Evolutionary conservation across 2,113 vertebrate species (phyloP), one percentile per base, ranked within the genome.

Genomic region (Scalopus aquaticus): DNA sequence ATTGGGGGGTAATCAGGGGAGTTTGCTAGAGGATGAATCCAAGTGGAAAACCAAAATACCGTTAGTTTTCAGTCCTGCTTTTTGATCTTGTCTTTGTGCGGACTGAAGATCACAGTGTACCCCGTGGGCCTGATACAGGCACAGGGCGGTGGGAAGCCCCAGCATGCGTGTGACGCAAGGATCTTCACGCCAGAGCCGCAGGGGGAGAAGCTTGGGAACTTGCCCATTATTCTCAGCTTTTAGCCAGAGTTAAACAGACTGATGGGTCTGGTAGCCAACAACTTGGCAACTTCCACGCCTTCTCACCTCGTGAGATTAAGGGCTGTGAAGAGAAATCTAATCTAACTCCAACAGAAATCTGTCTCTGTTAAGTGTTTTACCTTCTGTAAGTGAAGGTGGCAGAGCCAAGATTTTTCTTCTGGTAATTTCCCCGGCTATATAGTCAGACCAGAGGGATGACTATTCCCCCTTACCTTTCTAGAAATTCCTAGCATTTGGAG

Each of bases 211-310:
- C 35, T 96, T 97, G 96, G 96, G 58, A 65, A 82, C 94, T 72
- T 96, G 96, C 96, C 95, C 86, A 64, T 84, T 81, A 88, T 70
- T 95, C 97, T 93, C 94, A 96, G 96, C 83, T 84, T 96, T 94
- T 82, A 96, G 94, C 96, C 96, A 97, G 95, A 91, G 93, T 93
- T 92, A 97, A 92, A 95, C 95, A 96, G 96, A 97, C 96, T 97
- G 97, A 96, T 96, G 96, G 93, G 96, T 95, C 95, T 95, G 97
- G 90, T 95, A 96, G 95, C 97, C 97, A 97, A 88, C 96, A 37
- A n/a, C 97, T 91, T 87, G 60, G 90, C 95, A 94, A 64, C 73
- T 28, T 85, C 93, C 79, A 35, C 49, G 12, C 44, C 83, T 81
- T 85, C 74, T 97, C 87, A 56, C 94, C 51, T 30, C 96, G 87